These are phyloP conservation scores for Peromyscus polionotus DNA, from an alignment of 2,113 vertebrate species.

Conservation along the genomic window DNA sequence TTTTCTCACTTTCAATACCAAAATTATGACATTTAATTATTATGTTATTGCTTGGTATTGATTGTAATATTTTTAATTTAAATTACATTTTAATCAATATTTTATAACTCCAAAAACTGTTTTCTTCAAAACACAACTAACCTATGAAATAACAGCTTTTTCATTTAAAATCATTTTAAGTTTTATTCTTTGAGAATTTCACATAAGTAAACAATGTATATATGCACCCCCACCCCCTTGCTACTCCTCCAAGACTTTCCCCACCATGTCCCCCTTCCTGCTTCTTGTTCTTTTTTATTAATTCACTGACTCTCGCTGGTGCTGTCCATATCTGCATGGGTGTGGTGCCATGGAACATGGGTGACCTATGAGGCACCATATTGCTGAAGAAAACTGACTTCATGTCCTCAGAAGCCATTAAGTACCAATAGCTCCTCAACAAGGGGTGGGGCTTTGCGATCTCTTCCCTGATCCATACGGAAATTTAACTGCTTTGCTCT, in stretches of 20 bases:
- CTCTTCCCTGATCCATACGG: not conserved
- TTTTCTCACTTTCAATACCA: not conserved
- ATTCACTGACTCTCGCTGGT: not conserved
- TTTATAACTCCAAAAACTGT: constrained; percentile 12
- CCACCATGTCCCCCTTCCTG: not conserved
- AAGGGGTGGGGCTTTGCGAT: not conserved
- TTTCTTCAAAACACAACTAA: not conserved
- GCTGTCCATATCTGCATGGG: not conserved
- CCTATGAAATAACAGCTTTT: not conserved
- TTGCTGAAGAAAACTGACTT: not conserved
- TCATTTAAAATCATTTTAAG: not conserved
- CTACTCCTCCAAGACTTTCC: not conserved
- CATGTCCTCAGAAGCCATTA: not conserved
- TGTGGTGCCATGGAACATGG: not conserved
- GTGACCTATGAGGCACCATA: not conserved
- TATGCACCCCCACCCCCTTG: not conserved
- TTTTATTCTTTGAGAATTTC: not conserved
- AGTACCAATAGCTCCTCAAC: not conserved
- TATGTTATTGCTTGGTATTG: constrained; percentile 5
- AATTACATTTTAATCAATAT: not conserved
- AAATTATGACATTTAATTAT: constrained; percentile 27
- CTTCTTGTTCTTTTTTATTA: not conserved
- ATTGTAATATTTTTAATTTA: constrained; percentile 22
- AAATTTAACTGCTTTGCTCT: not conserved
- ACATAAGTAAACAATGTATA: not conserved